Evolutionary conservation across 2,888 invertebrate species (phyloP).

Genomic region (Podotricha telesiphe): DNA sequence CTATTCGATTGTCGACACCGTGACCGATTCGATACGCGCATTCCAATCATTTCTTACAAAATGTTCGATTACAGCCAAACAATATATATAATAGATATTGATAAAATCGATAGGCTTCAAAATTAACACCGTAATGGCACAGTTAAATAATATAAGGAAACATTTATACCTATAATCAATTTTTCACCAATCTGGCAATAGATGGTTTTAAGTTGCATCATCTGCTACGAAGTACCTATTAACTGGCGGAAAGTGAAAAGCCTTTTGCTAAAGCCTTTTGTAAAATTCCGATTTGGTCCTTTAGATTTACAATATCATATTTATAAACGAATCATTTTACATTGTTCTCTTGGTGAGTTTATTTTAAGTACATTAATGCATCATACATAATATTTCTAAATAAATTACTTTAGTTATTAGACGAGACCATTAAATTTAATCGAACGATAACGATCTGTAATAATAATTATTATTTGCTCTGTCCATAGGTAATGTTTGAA

Average conservation of each 20-base stretch:
- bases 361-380: background rate
- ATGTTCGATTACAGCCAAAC: conserved; percentile 55
- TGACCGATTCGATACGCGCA: conserved; percentile 74
- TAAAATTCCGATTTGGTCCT: no score
- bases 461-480: conserved; percentile 22
- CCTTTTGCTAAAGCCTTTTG: no score
- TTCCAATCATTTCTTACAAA: conserved; percentile 67
- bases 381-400: background rate
- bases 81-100: conserved; percentile 50
- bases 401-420: conserved; percentile 7
- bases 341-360: background rate
- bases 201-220: background rate
- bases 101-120: background rate
- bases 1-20: conserved; percentile 54
- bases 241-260: background rate
- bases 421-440: conserved; percentile 14
- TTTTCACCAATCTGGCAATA: no score
- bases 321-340: conserved; percentile 9
- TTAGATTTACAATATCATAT: no score
- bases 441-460: conserved; percentile 17
- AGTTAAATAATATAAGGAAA: no score
- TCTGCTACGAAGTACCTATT: background rate
- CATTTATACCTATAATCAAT: no score
- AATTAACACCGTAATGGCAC: background rate
- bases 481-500: conserved; percentile 13